Conservation (phyloP, 2,797 vertebrate species). For the Enteromius mattozi region DNA sequence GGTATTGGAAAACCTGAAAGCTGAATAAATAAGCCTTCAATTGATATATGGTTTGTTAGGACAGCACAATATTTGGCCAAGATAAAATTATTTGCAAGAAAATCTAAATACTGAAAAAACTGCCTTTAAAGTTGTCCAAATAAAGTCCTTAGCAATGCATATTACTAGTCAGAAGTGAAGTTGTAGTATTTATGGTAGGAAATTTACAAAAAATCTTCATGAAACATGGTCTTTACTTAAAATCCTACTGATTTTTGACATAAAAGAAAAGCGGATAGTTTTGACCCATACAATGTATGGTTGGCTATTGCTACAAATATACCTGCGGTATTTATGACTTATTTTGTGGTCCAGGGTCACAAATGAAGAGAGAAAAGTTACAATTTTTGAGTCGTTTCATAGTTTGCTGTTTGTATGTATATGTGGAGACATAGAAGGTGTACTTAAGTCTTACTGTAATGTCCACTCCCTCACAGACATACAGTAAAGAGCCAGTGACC, state of each 20-base stretch:
- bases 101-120: background rate
- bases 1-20: no score
- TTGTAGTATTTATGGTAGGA: background rate
- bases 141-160: background rate
- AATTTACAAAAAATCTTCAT: background rate
- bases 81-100: background rate
- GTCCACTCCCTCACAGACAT: slow-evolving; percentile 11
- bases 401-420: background rate
- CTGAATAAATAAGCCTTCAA: background rate
- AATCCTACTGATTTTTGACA: background rate
- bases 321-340: no score
- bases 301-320: background rate
- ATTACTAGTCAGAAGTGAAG: background rate
- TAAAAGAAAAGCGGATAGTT: background rate
- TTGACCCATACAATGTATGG: background rate
- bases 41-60: background rate
- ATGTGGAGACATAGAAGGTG: background rate
- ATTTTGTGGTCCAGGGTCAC: background rate
- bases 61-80: background rate
- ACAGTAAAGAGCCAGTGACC: background rate
- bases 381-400: background rate
- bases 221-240: background rate
- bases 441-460: background rate
- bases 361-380: background rate
- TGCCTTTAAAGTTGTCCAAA: background rate